Base-by-base conservation (phyloP, 2,888 invertebrate genomes). In the Crossocerus cetratus region DNA sequence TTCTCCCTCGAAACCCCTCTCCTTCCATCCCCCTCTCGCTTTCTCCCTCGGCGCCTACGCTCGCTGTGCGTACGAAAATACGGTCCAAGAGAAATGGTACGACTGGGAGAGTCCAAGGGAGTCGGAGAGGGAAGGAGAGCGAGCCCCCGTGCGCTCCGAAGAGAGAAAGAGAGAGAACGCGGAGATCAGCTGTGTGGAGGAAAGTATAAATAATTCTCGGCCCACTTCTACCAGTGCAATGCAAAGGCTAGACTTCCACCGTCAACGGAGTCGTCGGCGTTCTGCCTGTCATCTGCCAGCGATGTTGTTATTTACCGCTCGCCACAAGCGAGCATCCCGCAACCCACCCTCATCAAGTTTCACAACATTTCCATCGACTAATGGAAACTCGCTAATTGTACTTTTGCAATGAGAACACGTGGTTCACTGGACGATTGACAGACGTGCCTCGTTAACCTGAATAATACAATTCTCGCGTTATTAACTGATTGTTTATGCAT, bases 191-290 rank as follows among this genome's bases (percentile, higher is more conserved):
- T 81, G 81, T 81, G 81, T 68, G 75, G 77, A 64, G 62, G 74
- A 43, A 72, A 74, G 81, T 81, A 78, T 81, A 81, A 81, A 81
- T 81, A 81, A 81, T 81, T 76, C 80, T 74, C 80, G 80, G 81
- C 81, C 81, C 81, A 81, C 80, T 81, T 81, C 75, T 66, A 72
- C 58, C 60, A 64, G 44, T 64, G 74, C 74, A 57, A 60, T 65
- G 68, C 57, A 65, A 66, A 74, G 42, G 53, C 59, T 54, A 57
- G 73, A 14, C 43, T 60, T 58, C 54, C 53, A 53, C 61, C 70
- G 64, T 63, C 45, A 59, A 44, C 23, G 55, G 32, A 43, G 59
- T 59, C 64, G 53, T 66, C 64, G 63, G 18, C 45, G 57, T 53
- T 44, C 54, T 32, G 32, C 32, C 3, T 32, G 32, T 45, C 62